A percentile compares a stretch with the other conserved stretches of the same genome.
Evolutionary conservation across 2,797 vertebrate species (phyloP).

Genomic region (Spatula clypeata): DNA sequence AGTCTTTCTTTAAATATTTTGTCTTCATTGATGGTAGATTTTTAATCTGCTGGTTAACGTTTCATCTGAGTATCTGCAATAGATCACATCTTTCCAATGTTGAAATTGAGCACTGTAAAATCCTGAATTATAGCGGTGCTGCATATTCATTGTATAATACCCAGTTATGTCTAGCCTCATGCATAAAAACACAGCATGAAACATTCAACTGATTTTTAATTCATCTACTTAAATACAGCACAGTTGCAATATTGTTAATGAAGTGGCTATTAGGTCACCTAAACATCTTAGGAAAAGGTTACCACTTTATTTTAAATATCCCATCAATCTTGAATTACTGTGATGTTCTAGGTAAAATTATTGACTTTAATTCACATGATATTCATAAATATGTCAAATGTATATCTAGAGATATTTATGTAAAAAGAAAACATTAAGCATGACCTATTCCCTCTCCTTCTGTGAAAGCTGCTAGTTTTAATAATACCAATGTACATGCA

Average conservation of each 20-base stretch:
- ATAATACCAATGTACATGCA: background rate
- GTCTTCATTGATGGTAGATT: conserved; percentile 6
- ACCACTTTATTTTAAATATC: conserved; percentile 63
- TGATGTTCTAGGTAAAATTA: conserved; percentile 58
- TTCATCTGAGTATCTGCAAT: conserved; percentile 17
- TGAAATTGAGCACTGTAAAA: conserved; percentile 18
- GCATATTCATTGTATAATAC: conserved; percentile 11
- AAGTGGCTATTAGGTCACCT: conserved; percentile 54
- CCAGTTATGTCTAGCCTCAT: background rate
- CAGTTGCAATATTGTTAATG: conserved; percentile 50
- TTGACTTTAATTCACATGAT: conserved; percentile 62
- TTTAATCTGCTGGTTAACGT: conserved; percentile 28
- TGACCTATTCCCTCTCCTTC: conserved; percentile 30
- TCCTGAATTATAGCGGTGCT: background rate
- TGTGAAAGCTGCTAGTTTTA: background rate
- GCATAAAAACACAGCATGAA: conserved; percentile 18
- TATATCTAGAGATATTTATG: conserved; percentile 31
- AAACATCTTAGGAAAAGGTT: conserved; percentile 63
- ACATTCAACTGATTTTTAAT: conserved; percentile 15
- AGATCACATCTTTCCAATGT: background rate
- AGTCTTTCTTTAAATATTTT: conserved; percentile 3
- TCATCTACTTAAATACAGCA: conserved; percentile 54
- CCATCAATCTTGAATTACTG: conserved; percentile 68
- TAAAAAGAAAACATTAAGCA: conserved; percentile 41
- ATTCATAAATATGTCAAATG: conserved; percentile 67